A percentile compares a stretch with the other conserved stretches of the same genome.
Conservation (phyloP, 2,888 invertebrate genomes). For the Malachius bipustulatus region DNA sequence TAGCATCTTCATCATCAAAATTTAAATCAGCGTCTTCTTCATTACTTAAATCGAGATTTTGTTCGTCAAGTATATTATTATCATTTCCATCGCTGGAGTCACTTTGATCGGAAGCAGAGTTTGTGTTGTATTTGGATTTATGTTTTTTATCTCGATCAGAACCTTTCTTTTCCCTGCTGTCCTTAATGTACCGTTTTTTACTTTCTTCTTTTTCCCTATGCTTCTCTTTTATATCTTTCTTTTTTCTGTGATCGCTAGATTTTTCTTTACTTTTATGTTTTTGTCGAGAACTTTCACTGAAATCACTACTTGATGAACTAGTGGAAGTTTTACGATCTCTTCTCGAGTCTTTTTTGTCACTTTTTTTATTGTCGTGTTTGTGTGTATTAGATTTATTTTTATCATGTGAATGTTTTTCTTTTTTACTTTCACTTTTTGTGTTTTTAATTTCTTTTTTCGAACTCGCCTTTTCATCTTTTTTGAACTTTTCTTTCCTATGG, state of each 20-base stretch:
- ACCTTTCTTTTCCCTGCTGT: neutral
- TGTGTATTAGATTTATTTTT: constrained; percentile 18
- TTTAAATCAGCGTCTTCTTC: constrained; percentile 16
- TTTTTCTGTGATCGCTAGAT: constrained; percentile 16
- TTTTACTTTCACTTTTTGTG: neutral
- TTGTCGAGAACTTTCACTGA: too few species aligned
- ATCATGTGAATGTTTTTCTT: constrained; percentile 16
- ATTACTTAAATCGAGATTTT: constrained; percentile 13
- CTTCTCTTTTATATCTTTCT: too few species aligned
- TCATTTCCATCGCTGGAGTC: neutral
- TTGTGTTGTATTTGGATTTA: too few species aligned
- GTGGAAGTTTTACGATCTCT: neutral
- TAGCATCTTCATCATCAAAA: constrained; percentile 45
- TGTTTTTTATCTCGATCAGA: constrained; percentile 23
- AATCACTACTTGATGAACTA: too few species aligned
- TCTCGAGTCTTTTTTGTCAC: constrained; percentile 15
- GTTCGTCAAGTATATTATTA: constrained; percentile 8
- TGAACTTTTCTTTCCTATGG: neutral
- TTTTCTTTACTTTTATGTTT: too few species aligned
- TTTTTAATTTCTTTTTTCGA: constrained; percentile 11
- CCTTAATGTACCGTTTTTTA: neutral
- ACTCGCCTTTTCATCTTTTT: constrained; percentile 24
- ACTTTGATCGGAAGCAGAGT: neutral
- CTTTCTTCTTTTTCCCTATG: neutral
- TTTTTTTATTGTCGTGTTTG: constrained; percentile 18